phyloP scores from a whole-genome alignment of 2,888 invertebrate genomes.

The Drosophila diplacantha region DNA sequence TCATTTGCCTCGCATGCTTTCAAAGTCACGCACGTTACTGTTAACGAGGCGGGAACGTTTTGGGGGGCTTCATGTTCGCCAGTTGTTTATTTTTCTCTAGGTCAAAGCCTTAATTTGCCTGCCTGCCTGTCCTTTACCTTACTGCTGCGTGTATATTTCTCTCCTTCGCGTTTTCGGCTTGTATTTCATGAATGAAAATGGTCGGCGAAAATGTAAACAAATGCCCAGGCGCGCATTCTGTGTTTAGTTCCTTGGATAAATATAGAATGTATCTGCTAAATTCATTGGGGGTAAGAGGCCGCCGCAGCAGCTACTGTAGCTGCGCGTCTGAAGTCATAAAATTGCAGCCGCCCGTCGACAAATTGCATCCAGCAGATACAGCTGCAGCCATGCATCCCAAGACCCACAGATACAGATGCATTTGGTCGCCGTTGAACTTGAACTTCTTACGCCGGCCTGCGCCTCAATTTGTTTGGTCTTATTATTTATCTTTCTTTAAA shows the following conservation, averaged over 20 bases:
- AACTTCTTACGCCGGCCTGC: slow-evolving; percentile 56
- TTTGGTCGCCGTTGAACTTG: slow-evolving; percentile 59
- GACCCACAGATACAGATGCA: slow-evolving; percentile 45
- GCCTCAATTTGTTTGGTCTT: slow-evolving; percentile 61
- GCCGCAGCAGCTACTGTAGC: neutral
- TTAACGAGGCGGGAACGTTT: slow-evolving; percentile 39
- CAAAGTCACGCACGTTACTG: slow-evolving; percentile 69
- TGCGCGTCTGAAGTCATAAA: slow-evolving; percentile 48
- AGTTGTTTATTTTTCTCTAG: slow-evolving; percentile 67
- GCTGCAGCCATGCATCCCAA: slow-evolving; percentile 32
- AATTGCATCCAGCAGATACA: slow-evolving; percentile 56
- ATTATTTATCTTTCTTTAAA: slow-evolving; percentile 67
- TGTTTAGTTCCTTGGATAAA: slow-evolving; percentile 25
- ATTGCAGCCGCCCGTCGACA: slow-evolving; percentile 63
- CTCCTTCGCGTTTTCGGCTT: slow-evolving; percentile 33
- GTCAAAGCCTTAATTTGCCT: slow-evolving; percentile 72
- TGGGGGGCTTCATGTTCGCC: slow-evolving; percentile 30
- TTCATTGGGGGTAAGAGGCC: slow-evolving; percentile 61
- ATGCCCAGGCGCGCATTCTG: slow-evolving; percentile 1
- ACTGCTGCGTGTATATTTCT: slow-evolving; percentile 5
- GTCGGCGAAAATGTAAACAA: slow-evolving; percentile 39
- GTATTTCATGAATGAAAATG: slow-evolving; percentile 62
- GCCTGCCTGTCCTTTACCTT: slow-evolving; percentile 47
- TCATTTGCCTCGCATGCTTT: slow-evolving; percentile 64
- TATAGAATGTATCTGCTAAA: slow-evolving; percentile 46